Conservation (phyloP, 2,113 vertebrate genomes). For the Marcusenius ussheri region DNA sequence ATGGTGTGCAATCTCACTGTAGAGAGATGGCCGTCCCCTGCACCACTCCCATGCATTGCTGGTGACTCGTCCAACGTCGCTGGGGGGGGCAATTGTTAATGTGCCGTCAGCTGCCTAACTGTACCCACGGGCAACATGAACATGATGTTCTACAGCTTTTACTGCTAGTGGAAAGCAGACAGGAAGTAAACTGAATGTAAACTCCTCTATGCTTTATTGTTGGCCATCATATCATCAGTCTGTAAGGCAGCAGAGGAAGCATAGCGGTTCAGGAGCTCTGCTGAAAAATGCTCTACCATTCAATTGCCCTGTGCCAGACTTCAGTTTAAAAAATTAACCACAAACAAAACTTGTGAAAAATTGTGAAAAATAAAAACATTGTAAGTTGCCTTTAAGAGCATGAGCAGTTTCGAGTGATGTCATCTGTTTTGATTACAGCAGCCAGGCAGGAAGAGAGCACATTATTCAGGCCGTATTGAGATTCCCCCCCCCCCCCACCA, state of each 20-base stretch:
- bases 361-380: background rate
- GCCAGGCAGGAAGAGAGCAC: background rate
- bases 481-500: background rate
- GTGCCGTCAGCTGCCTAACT: background rate
- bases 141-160: background rate
- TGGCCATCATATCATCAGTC: background rate
- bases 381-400: background rate
- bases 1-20: background rate
- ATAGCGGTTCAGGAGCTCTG: background rate
- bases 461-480: background rate
- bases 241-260: background rate
- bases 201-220: background rate
- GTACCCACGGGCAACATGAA: background rate
- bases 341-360: background rate
- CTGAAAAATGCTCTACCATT: background rate
- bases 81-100: background rate
- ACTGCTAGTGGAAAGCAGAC: background rate
- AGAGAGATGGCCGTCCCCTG: background rate
- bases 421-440: background rate
- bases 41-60: background rate
- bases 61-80: background rate
- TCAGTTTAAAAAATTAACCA: background rate
- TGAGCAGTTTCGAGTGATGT: background rate
- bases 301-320: background rate
- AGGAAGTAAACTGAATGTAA: background rate